phyloP scores from a whole-genome alignment of 2,888 invertebrate genomes.

The Andrena flavipes region DNA sequence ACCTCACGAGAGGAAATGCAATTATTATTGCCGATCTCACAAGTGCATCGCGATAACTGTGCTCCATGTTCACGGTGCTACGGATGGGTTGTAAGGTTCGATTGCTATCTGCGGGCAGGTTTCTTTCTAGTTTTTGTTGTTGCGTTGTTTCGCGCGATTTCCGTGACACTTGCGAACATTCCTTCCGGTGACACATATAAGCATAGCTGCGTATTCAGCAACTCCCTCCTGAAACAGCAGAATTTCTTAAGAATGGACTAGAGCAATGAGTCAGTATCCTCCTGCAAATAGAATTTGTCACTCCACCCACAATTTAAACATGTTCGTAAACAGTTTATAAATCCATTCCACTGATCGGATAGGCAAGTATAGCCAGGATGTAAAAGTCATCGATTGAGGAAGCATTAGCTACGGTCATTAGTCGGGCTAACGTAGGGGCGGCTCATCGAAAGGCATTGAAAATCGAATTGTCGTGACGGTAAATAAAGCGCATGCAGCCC shows the following conservation, averaged over 20 bases:
- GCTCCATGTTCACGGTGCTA: conserved; percentile 31
- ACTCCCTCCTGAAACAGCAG: background rate
- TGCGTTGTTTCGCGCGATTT: conserved; percentile 45
- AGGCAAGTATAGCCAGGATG: conserved; percentile 19
- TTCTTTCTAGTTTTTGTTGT: conserved; percentile 10
- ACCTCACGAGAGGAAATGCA: conserved; percentile 65
- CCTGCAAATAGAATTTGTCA: background rate
- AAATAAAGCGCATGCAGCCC: conserved; percentile 44
- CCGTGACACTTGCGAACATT: conserved; percentile 19
- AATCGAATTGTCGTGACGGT: conserved; percentile 63
- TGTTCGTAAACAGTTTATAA: background rate
- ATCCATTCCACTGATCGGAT: background rate
- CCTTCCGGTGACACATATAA: conserved; percentile 40
- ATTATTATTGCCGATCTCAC: conserved; percentile 69
- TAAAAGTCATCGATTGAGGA: conserved; percentile 45
- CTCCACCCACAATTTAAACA: background rate
- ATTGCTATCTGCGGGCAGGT: conserved; percentile 26
- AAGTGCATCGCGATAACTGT: conserved; percentile 52
- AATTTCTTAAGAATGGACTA: too few relatives aligned
- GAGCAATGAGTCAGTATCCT: background rate
- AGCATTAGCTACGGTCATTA: conserved; percentile 68
- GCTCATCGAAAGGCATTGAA: conserved; percentile 48
- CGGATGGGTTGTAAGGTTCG: conserved; percentile 22
- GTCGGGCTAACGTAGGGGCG: background rate
- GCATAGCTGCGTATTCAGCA: background rate